phyloP scores from a whole-genome alignment of 2,888 invertebrate genomes.

The Rhodophaea formosa region DNA sequence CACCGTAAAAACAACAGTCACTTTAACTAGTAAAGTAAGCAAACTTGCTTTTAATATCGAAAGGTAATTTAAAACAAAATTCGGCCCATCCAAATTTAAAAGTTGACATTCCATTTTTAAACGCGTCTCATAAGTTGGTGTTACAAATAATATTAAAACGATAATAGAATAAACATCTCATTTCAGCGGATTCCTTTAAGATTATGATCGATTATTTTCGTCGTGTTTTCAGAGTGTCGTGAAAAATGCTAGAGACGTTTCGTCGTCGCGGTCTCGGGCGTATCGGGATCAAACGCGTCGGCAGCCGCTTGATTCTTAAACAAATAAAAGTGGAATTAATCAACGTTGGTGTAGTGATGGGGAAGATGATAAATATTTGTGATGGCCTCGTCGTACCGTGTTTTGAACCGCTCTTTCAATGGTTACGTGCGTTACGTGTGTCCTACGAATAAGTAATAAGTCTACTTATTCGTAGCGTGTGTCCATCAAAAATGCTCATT shows the following conservation, averaged over 20 bases:
- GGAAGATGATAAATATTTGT: conserved; percentile 25
- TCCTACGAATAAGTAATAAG: no score
- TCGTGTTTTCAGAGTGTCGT: conserved; percentile 63
- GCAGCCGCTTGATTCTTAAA: conserved; percentile 71
- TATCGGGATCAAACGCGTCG: conserved; percentile 74
- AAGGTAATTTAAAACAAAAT: conserved; percentile 16
- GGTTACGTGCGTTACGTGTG: no score
- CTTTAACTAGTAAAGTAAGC: no score
- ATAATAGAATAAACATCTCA: conserved; percentile 45
- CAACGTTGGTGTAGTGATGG: conserved; percentile 65
- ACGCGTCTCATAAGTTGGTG: conserved; percentile 20
- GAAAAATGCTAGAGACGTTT: conserved; percentile 68
- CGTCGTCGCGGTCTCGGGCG: conserved; percentile 64
- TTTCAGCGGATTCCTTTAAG: conserved; percentile 57
- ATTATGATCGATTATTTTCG: conserved; percentile 77
- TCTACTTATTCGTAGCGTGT: no score
- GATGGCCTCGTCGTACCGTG: neutral
- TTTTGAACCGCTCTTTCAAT: no score
- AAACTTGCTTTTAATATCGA: conserved; percentile 38
- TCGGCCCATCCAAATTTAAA: conserved; percentile 18
- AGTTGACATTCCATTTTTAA: conserved; percentile 25
- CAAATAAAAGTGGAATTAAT: conserved; percentile 79
- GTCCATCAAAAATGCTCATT: no score
- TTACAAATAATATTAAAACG: conserved; percentile 17
- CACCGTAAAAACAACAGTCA: conserved; percentile 13